Evolutionary conservation across 2,888 invertebrate species (phyloP).

Genomic region (Phengaris alcon): DNA sequence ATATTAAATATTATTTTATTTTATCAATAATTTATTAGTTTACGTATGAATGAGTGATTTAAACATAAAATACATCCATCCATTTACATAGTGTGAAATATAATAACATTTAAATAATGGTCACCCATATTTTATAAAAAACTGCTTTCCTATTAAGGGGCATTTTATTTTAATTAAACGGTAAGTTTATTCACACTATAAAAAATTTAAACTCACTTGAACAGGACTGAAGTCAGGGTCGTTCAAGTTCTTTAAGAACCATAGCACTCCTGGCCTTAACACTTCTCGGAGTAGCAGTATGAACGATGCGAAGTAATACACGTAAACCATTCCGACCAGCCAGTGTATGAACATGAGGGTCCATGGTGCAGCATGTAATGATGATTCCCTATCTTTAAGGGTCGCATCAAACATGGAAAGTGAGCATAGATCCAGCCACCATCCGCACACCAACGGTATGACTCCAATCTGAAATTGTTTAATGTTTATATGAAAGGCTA

Average conservation of each 20-base stretch:
- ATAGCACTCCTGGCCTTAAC: constrained; percentile 96
- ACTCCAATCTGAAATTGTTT: constrained; percentile 85
- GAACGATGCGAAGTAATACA: constrained; percentile 99
- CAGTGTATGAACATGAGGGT: constrained; percentile 99
- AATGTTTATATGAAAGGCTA: too few relatives aligned
- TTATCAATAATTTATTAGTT: too few relatives aligned
- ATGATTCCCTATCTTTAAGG: constrained; percentile 90
- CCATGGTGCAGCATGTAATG: constrained; percentile 94
- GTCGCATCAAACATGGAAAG: constrained; percentile 94
- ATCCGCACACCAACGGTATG: constrained; percentile 97
- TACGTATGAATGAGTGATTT: too few relatives aligned
- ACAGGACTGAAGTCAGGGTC: constrained; percentile 99
- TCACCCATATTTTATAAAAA: too few relatives aligned
- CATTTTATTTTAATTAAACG: too few relatives aligned
- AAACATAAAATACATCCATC: too few relatives aligned
- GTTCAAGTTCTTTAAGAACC: constrained; percentile 98
- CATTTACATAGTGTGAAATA: too few relatives aligned
- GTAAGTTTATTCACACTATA: neutral
- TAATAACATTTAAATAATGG: too few relatives aligned
- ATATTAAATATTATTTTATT: too few relatives aligned
- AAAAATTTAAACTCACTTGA: constrained; percentile 79
- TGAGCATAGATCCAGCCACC: constrained; percentile 99
- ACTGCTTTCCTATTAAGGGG: too few relatives aligned
- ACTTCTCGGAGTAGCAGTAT: constrained; percentile 95
- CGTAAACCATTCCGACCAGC: constrained; percentile 99